Base-by-base conservation (phyloP, 2,888 invertebrate species). In the Epinotia brunnichana region DNA sequence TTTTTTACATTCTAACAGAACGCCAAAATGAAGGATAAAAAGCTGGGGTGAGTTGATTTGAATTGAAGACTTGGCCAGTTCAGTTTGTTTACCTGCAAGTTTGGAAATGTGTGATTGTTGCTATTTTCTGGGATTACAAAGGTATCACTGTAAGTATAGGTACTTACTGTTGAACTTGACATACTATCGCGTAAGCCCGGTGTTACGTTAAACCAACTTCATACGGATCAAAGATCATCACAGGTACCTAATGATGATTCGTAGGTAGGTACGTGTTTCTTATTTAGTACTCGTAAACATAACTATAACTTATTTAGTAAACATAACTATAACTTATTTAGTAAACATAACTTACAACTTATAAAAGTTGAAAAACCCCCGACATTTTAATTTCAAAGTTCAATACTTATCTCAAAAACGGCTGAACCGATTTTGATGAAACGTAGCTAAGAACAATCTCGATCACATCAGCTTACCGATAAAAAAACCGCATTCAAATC, bases 1-100 rank as follows among this genome's bases (percentile, higher is more conserved):
- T 51, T 57, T 48, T 67, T 48, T 48, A 70, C 56, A 56, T 62
- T 56, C 56, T 39, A 21, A 54, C 54, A 64, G 51, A 60, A 70
- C 73, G 76, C 72, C 79, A 82, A 74, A 78, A 89, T 89, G 88
- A 88, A 86, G 83, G 88, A 88, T 78, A 87, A 85, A 75, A 84
- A 81, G 62, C 80, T 79, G 72, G 77, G 87, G 89, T 89, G 79
- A 87, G 88, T 81, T n/a, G 29, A 29, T 48, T 62, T 29, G 5
- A 48, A 29, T 48, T 62, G n/a, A 7, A 9, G 51, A 19, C 10
- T 7, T 4, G 17, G 44, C 48, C 48, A 66, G n/a, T 17, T 17
- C 48, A 17, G 29, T 29, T 19, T 39, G 35, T 17, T 48, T n/a
- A 48, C 48, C 48, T 48, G 48, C 7, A n/a, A 7, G n/a, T n/a